These are phyloP conservation scores for Bombus confusus DNA, from an alignment of 1,140 invertebrate species.

Conservation along the genomic window DNA sequence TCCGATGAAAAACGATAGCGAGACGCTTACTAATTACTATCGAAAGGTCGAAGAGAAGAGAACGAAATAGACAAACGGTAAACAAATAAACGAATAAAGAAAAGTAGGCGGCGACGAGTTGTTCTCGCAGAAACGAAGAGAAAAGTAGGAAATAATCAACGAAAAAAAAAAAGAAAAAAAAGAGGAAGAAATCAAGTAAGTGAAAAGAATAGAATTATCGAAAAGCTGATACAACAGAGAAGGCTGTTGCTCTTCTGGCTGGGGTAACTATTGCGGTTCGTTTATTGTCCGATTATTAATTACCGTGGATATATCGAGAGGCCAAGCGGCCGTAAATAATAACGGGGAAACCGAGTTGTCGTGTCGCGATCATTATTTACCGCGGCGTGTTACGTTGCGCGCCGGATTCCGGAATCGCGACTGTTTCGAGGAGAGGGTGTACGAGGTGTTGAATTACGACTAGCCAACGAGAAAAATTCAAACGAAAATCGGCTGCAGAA, in stretches of 20 bases:
- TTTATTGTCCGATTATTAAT: conserved; percentile 66
- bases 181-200: background rate
- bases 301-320: conserved; percentile 53
- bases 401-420: conserved; percentile 30
- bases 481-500: conserved; percentile 18
- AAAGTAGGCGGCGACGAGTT: no score
- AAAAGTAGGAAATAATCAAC: no score
- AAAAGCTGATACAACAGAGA: background rate
- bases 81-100: no score
- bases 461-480: conserved; percentile 8
- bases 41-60: no score
- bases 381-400: conserved; percentile 53
- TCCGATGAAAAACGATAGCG: no score
- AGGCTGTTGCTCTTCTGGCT: conserved; percentile 1
- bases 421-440: conserved; percentile 28
- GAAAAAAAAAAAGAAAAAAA: no score
- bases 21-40: no score
- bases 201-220: background rate
- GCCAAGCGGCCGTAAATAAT: conserved; percentile 54
- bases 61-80: no score
- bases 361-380: conserved; percentile 61
- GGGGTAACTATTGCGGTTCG: conserved; percentile 40
- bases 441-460: conserved; percentile 48
- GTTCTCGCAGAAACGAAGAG: no score
- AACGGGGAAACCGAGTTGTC: conserved; percentile 21